These are phyloP conservation scores for Grallaria varia DNA, from an alignment of 2,113 vertebrate genomes.

Conservation along the genomic window DNA sequence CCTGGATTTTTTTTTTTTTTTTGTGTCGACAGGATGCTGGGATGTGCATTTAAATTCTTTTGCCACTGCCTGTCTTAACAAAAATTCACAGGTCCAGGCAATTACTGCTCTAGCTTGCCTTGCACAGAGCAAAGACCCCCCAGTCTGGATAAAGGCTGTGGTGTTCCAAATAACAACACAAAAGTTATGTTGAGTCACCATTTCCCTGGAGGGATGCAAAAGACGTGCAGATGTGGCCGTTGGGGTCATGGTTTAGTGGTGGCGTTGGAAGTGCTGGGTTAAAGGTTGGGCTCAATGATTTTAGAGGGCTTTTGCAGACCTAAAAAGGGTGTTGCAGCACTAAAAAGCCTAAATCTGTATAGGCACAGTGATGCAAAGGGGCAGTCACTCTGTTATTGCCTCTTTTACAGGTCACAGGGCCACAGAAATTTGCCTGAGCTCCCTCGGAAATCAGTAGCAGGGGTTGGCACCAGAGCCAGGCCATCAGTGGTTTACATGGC, in stretches of 20 bases:
- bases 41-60: constrained; percentile 38
- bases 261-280: neutral
- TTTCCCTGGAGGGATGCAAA: neutral
- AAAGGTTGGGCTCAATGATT: neutral
- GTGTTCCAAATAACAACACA: neutral
- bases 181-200: neutral
- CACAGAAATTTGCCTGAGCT: neutral
- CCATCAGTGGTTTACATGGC: neutral
- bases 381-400: neutral
- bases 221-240: neutral
- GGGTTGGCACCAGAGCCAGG: neutral
- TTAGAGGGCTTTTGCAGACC: neutral
- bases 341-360: neutral
- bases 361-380: rapidly evolving
- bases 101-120: neutral
- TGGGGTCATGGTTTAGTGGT: neutral
- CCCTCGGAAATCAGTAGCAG: neutral
- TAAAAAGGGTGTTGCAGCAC: neutral
- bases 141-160: neutral
- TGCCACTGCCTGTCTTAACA: neutral
- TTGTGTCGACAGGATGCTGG: neutral
- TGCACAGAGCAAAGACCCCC: neutral
- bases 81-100: neutral
- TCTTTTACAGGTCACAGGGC: neutral
- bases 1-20: constrained; percentile 55